Evolutionary conservation across 2,888 invertebrate species (phyloP), one percentile per base, ranked within the genome.

Genomic region (Zaprionus obscuricornis): DNA sequence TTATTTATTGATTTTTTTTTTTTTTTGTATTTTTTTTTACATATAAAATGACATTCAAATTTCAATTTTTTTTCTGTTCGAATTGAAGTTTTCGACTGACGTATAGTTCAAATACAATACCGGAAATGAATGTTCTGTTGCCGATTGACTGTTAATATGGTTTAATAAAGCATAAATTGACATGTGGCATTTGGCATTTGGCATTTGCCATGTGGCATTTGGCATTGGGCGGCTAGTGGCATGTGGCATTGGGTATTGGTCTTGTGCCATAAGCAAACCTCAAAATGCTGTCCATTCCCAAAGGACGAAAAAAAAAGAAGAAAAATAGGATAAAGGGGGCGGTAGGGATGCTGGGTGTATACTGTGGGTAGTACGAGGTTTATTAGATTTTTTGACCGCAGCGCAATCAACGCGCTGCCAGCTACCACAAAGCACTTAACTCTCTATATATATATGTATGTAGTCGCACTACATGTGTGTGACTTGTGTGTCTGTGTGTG

Each of bases 331-430:
- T n/a, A n/a, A n/a, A n/a, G n/a, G n/a, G n/a, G n/a, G n/a, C n/a
- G n/a, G n/a, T n/a, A n/a, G n/a, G n/a, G n/a, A n/a, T n/a, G n/a
- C n/a, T n/a, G n/a, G n/a, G n/a, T n/a, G n/a, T n/a, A n/a, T n/a
- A n/a, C n/a, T n/a, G n/a, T n/a, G 22, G 22, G 22, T 22, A 22
- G 22, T 7, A 5, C n/a, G n/a, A 5, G 51, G 49, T 60, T 81
- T 81, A 84, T 77, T 77, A 77, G 76, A 62, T 82, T 79, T 84
- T 77, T 57, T 33, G 68, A 72, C 73, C 74, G 57, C 69, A 78
- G 64, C 64, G 74, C 81, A 78, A 82, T 82, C 85, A 78, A 69
- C 75, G 71, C 59, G 62, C 39, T 63, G 64, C 45, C 82, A 76
- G 77, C 63, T 59, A 68, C 84, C 85, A 45, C 77, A 81, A 69